Percentiles rank a stretch among this genome's conserved stretches.
Evolutionary conservation across 2,797 vertebrate species (phyloP).

Genomic region (Intellagama lesueurii): DNA sequence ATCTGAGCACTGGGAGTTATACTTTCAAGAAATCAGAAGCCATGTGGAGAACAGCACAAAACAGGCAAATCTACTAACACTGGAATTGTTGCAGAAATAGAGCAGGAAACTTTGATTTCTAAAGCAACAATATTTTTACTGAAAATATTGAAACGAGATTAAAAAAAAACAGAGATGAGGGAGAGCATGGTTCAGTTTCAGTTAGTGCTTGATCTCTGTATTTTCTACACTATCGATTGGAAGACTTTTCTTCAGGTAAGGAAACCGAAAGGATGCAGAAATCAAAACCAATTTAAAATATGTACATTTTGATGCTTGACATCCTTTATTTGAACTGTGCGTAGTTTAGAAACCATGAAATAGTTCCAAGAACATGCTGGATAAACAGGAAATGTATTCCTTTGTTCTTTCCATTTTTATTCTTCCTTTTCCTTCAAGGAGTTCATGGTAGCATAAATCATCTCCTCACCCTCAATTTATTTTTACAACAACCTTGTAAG

Average conservation of each 20-base stretch:
- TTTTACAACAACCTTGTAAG: background rate
- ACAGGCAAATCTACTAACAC: conserved; percentile 49
- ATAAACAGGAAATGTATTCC: conserved; percentile 62
- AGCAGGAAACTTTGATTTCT: conserved; percentile 65
- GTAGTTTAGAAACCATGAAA: too few species aligned
- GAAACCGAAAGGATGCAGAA: conserved; percentile 61
- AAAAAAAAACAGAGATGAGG: conserved; percentile 48
- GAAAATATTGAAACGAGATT: conserved; percentile 67
- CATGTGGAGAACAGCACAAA: conserved; percentile 61
- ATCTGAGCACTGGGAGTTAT: conserved; percentile 57
- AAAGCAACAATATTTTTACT: conserved; percentile 65
- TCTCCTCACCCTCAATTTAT: background rate
- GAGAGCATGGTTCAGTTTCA: conserved; percentile 67
- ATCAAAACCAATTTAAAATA: conserved; percentile 67
- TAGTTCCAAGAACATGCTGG: conserved; percentile 48
- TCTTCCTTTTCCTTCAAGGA: background rate
- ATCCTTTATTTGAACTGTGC: conserved; percentile 59
- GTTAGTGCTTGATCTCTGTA: conserved; percentile 42
- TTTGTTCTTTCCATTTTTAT: background rate
- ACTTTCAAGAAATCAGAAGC: conserved; percentile 56
- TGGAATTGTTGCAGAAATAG: conserved; percentile 54
- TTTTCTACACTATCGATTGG: conserved; percentile 64
- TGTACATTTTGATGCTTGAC: conserved; percentile 69
- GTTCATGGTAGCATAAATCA: background rate
- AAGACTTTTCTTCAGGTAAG: background rate